Evolutionary conservation across 1,140 invertebrate genomes (phyloP), one percentile per base, ranked within the genome.

Genomic region (Pseudomyrmex flavicornis): DNA sequence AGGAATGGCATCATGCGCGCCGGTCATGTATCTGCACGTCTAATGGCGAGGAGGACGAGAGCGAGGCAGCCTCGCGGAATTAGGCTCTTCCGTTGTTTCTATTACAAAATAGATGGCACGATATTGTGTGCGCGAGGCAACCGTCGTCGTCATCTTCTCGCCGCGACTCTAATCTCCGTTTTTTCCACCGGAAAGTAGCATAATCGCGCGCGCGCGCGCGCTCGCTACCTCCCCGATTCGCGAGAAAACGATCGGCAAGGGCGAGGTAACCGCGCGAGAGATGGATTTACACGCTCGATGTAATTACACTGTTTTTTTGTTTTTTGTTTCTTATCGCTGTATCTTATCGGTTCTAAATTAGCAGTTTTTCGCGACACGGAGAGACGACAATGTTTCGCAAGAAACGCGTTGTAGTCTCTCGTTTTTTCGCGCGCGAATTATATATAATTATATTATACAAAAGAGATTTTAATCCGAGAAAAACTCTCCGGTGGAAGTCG

Each of bases 71-170:
- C 90, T 92, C 90, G 91, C 92, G 90, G 91, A 94, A 94, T 94
- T 94, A 93, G 93, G 92, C 89, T 93, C 93, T 94, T 94, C 94
- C 94, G 94, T 94, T 94, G 94, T 94, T 94, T 94, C 94, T 94
- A 94, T 94, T 94, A 94, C 92, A 94, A 94, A 94, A 94, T 94
- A 94, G 93, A 93, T 88, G 91, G 89, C 90, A 83, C 90, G 92
- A 93, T 93, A 93, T 93, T 91, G 87, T 35, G 35, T 35, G 35
- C 35, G 35, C 90, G 93, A 89, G 86, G 87, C 88, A 84, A 80
- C 35, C 76, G 76, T 90, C 89, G 83, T 62, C 84, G 82, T 35
- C 35, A 35, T 35, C 35, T 5, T 35, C 35, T 35, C 35, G 35
- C 35, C 85, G 63, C 82, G 61, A 75, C 65, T 35, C 35, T 89